Conservation (phyloP, 2,113 vertebrate genomes). For the Columba livia region DNA sequence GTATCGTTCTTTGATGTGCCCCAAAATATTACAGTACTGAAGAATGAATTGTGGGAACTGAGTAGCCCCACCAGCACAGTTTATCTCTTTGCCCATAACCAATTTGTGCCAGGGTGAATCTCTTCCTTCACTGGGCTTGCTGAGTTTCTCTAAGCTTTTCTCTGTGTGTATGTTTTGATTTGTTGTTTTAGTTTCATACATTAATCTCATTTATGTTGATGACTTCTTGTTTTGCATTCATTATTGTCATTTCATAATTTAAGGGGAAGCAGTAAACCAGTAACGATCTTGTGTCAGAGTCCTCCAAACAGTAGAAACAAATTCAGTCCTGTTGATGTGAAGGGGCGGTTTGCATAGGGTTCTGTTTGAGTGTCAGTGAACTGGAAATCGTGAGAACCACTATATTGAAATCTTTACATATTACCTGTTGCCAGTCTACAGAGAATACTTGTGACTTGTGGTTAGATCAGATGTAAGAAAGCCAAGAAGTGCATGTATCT, state of each 20-base stretch:
- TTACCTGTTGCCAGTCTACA: background rate
- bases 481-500: background rate
- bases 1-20: constrained; percentile 66
- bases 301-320: background rate
- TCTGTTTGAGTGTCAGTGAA: background rate
- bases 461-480: background rate
- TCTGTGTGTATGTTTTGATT: background rate
- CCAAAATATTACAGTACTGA: constrained; percentile 67
- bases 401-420: background rate
- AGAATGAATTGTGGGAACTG: constrained; percentile 55
- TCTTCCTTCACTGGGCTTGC: background rate
- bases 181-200: background rate
- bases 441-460: background rate
- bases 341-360: background rate
- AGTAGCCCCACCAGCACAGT: background rate
- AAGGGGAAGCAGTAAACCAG: background rate
- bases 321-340: background rate
- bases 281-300: background rate
- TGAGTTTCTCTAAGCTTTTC: background rate
- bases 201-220: background rate
- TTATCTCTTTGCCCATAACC: constrained; percentile 36
- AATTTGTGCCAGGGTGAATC: constrained; percentile 22
- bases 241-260: background rate
- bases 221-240: background rate
- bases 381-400: background rate